phyloP scores from a whole-genome alignment of 2,888 invertebrate species.

The Pristionchus maxplancki region DNA sequence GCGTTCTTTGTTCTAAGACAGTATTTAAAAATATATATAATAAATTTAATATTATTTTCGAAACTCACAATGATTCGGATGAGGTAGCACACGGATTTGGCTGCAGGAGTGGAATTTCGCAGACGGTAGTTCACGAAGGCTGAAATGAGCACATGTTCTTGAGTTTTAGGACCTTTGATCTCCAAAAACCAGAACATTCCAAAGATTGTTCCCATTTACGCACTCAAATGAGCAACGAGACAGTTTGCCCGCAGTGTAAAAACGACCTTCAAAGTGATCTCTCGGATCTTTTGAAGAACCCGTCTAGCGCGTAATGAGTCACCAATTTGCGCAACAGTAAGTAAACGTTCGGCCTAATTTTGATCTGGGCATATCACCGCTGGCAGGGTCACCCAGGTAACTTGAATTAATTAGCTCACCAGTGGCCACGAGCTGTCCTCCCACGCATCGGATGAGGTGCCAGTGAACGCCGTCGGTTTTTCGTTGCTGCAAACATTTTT shows the following conservation, averaged over 20 bases:
- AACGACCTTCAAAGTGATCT: neutral
- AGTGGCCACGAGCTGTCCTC: slow-evolving; percentile 73
- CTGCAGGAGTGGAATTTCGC: slow-evolving; percentile 52
- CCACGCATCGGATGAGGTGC: slow-evolving; percentile 76
- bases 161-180: neutral
- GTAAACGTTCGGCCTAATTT: too few species aligned
- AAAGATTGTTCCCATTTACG: neutral
- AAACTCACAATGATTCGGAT: slow-evolving; percentile 62
- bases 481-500: slow-evolving; percentile 61
- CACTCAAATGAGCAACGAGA: neutral
- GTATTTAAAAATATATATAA: too few species aligned
- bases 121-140: slow-evolving; percentile 54
- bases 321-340: neutral
- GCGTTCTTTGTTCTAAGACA: too few species aligned
- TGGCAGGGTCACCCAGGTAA: too few species aligned
- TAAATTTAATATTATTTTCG: too few species aligned
- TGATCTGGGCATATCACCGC: too few species aligned
- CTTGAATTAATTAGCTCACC: slow-evolving; percentile 45
- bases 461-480: slow-evolving; percentile 77
- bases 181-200: neutral
- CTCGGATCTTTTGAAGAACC: neutral
- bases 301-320: neutral
- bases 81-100: slow-evolving; percentile 64
- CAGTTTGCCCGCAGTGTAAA: neutral
- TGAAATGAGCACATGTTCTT: neutral